Base-by-base conservation (phyloP, 2,113 vertebrate species). In the Acanthochromis polyacanthus region DNA sequence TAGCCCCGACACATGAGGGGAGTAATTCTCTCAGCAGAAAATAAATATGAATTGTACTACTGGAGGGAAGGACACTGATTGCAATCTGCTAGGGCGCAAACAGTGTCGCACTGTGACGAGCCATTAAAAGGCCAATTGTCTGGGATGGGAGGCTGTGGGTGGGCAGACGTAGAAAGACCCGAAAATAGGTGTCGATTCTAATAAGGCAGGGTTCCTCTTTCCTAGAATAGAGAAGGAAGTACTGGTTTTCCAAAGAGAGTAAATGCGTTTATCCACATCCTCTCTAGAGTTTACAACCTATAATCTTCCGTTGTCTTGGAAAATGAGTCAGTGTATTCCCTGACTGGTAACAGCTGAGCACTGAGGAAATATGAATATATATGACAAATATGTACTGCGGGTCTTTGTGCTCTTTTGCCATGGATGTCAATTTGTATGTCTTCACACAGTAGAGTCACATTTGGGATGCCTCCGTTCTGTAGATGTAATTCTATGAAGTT, bases 1-100 rank as follows among this genome's bases (percentile, higher is more conserved):
- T 95, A 95, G 93, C 90, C 94, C 90, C 91, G 91, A 93, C 94
- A 94, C 94, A 94, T 94, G 95, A 96, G 94, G 92, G 94, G 95
- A 96, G 93, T 91, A 94, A 95, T 96, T 96, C 94, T 94, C 93
- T 92, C 89, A 53, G 81, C 63, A 93, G 89, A 90, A 88, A 95
- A 96, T 96, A 96, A 96, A 96, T 95, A 96, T 93, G 94, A 96
- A 95, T 95, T 96, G 95, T 96, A 93, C 85, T 71, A 86, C 94
- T 95, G 70, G 68, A 72, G 74, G 80, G 76, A 83, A 84, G 80
- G 94, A 94, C 91, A 91, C 92, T 94, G 96, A 97, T 96, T 95
- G 93, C 87, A 93, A 96, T 96, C 95, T 94, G 92, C 85, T 75
- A 80, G 91, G 87, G 87, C 76, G 89, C 93, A 94, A 95, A 96